Base-by-base conservation (phyloP, 2,113 vertebrate genomes). In the Phocoena sinus region DNA sequence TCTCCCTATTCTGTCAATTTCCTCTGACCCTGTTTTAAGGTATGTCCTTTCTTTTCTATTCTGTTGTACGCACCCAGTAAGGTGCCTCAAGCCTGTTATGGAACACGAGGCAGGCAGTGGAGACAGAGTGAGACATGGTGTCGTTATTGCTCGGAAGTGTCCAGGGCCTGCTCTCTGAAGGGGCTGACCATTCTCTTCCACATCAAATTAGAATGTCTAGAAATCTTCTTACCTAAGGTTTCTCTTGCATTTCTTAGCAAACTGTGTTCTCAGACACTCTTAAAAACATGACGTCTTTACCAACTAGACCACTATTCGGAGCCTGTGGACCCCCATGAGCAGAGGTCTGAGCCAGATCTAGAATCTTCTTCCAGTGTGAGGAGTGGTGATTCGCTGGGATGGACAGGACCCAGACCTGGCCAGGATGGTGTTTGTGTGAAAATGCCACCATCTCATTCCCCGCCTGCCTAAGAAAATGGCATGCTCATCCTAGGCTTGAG, bases 21-120 rank as follows among this genome's bases (percentile, higher is more conserved):
- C 6, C 65, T 71, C 67, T 36, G 38, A 26, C 90, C 60, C 21
- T 20, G 9, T 92, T 62, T 62, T 25, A 58, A 47, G 1, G 13
- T 36, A 3, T 9, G 28, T 76, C 44, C 38, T 58, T 23, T 23
- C 18, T 14, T 23, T 13, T 50, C 41, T 50, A 2, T 50, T 50
- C 41, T 50, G 31, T 36, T 38, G 38, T 17, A 5, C 1, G 6
- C 18, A 36, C 31, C 41, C 56, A 1, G 3, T 36, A 23, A 47
- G 50, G 31, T 50, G 53, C 38, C 53, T 56, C 41, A 1, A 10
- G 15, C 36, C 38, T 62, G 23, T 71, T 21, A 6, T 1, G 65
- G 21, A 58, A 21, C 18, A 13, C 14, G 14, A n/a, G 9, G 31
- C 7, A 1, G 50, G 50, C 15, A 0, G 1, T 15, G 31, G 15